phyloP scores from a whole-genome alignment of 30 jellyfish, hydroid and myxozoan species.

The Hydractinia echinata region DNA sequence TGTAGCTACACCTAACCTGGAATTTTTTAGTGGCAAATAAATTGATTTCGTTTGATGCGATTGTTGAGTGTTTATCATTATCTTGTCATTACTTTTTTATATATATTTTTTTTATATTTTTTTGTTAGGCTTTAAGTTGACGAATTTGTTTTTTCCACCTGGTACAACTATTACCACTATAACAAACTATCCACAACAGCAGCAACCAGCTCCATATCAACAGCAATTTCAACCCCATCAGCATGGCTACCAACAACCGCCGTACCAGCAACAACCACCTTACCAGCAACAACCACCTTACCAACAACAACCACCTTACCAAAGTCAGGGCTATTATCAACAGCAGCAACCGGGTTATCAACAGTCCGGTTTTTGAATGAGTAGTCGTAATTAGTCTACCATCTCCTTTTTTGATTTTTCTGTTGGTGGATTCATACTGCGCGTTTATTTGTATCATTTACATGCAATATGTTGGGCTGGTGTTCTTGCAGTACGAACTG shows the following conservation, averaged over 20 bases:
- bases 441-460: too few relatives aligned
- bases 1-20: too few relatives aligned
- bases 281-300: background rate
- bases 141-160: slow-evolving; percentile 28
- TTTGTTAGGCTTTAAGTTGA: slow-evolving; percentile 14
- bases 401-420: too few relatives aligned
- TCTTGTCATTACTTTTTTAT: background rate
- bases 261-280: background rate
- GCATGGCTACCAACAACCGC: background rate
- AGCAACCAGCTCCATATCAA: slow-evolving; percentile 1
- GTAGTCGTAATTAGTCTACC: too few relatives aligned
- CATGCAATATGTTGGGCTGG: too few relatives aligned
- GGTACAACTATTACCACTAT: slow-evolving; percentile 27
- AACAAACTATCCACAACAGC: background rate
- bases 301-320: background rate
- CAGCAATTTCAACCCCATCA: background rate
- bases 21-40: background rate
- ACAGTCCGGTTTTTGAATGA: too few relatives aligned
- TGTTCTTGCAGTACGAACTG: too few relatives aligned
- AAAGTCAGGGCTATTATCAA: background rate
- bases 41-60: background rate
- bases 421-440: too few relatives aligned
- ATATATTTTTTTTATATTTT: background rate
- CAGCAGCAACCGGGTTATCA: background rate
- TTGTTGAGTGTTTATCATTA: background rate